Percentiles rank a stretch among this genome's conserved stretches.
phyloP scores from a whole-genome alignment of 2,888 invertebrate species.

The Papilio elwesi region DNA sequence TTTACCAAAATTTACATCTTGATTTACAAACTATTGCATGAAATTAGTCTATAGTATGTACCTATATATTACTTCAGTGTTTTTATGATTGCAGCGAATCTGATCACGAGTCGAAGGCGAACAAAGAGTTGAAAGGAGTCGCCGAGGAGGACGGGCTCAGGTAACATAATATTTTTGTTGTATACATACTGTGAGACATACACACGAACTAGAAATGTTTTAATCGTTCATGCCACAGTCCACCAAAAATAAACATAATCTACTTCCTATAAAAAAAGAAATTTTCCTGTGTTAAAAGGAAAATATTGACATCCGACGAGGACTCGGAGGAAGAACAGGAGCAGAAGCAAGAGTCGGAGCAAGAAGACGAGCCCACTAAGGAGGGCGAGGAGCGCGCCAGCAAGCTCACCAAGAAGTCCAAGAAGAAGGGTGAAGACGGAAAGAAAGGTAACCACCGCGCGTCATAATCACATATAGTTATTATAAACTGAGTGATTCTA shows the following conservation, averaged over 20 bases:
- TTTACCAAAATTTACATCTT: too few species aligned
- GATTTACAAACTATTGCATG: too few species aligned
- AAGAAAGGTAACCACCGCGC: constrained; percentile 78
- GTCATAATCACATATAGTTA: background rate
- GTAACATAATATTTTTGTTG: constrained; percentile 49
- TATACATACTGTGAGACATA: too few species aligned
- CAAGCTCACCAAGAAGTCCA: constrained; percentile 84
- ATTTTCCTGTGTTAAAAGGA: constrained; percentile 71
- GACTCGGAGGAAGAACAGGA: constrained; percentile 94
- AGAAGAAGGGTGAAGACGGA: constrained; percentile 82
- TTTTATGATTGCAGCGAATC: constrained; percentile 78
- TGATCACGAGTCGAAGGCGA: constrained; percentile 89
- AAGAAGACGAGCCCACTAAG: constrained; percentile 89
- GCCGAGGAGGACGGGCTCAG: constrained; percentile 95
- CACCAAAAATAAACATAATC: too few species aligned
- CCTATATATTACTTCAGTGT: background rate
- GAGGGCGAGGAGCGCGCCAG: constrained; percentile 88
- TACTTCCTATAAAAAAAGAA: too few species aligned
- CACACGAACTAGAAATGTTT: too few species aligned
- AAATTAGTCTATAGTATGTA: too few species aligned
- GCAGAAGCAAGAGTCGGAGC: constrained; percentile 89
- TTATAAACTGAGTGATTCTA: too few species aligned
- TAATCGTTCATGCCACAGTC: too few species aligned
- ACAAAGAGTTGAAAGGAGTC: constrained; percentile 93
- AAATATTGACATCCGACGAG: constrained; percentile 94